A percentile compares a stretch with the other conserved stretches of the same genome.
phyloP scores from a whole-genome alignment of 2,888 invertebrate genomes.

The Diplolepis rosae region DNA sequence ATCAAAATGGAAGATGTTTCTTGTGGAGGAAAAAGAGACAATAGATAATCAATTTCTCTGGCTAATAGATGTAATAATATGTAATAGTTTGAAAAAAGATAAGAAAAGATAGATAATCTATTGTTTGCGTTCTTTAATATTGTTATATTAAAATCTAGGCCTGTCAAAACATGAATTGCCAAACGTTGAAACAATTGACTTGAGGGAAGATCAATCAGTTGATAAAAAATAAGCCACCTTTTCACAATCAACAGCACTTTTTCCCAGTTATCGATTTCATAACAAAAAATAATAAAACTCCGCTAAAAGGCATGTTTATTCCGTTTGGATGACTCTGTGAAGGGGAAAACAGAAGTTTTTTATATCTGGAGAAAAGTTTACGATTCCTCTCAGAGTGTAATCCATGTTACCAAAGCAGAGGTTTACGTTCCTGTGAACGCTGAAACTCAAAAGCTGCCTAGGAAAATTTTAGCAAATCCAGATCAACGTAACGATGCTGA shows the following conservation, averaged over 20 bases:
- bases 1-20: no score
- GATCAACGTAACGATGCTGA: constrained; percentile 13
- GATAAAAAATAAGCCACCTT: not conserved
- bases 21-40: no score
- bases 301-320: not conserved
- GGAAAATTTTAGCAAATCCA: constrained; percentile 2
- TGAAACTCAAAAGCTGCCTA: not conserved
- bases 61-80: no score
- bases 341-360: not conserved
- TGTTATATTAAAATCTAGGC: no score
- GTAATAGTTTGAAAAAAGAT: no score
- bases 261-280: not conserved
- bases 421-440: not conserved
- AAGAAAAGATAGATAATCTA: no score
- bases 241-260: not conserved
- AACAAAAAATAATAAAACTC: not conserved
- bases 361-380: not conserved
- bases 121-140: no score
- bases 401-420: not conserved
- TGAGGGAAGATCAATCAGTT: not conserved
- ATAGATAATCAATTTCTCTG: no score
- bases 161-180: no score
- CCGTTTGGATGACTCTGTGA: not conserved
- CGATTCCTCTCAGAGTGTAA: not conserved
- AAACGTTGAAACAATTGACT: not conserved